phyloP scores from a whole-genome alignment of 2,888 invertebrate species.

The Sialis fuliginosa region DNA sequence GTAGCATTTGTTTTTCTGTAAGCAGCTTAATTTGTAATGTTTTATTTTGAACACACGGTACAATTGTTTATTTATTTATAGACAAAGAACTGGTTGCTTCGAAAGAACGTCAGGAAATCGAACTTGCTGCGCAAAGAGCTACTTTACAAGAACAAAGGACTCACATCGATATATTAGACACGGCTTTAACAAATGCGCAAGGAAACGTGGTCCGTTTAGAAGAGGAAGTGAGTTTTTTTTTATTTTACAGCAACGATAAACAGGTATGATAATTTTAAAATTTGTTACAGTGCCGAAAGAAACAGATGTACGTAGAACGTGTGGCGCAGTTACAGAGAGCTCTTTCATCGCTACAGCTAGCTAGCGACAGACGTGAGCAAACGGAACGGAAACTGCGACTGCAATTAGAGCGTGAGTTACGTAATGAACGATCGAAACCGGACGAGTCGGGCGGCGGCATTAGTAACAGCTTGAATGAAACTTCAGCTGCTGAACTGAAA shows the following conservation, averaged over 20 bases:
- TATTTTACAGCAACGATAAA: background rate
- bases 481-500: constrained; percentile 42
- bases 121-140: constrained; percentile 73
- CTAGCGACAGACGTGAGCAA: constrained; percentile 70
- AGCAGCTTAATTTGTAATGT: background rate
- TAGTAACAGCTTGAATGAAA: constrained; percentile 24
- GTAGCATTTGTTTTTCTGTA: background rate
- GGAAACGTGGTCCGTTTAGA: constrained; percentile 73
- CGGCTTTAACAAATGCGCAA: constrained; percentile 80
- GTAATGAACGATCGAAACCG: constrained; percentile 34
- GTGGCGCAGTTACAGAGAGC: constrained; percentile 71
- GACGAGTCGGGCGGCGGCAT: constrained; percentile 17
- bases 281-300: constrained; percentile 51
- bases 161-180: constrained; percentile 83
- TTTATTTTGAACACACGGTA: background rate
- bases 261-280: background rate
- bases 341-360: constrained; percentile 61
- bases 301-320: constrained; percentile 68
- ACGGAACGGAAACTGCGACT: constrained; percentile 69
- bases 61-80: constrained; percentile 20
- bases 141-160: constrained; percentile 82
- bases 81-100: constrained; percentile 76
- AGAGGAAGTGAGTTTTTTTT: constrained; percentile 48
- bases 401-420: constrained; percentile 71
- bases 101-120: constrained; percentile 85